Base-by-base conservation (phyloP, 2,113 vertebrate genomes). In the Pterocles burchelli region DNA sequence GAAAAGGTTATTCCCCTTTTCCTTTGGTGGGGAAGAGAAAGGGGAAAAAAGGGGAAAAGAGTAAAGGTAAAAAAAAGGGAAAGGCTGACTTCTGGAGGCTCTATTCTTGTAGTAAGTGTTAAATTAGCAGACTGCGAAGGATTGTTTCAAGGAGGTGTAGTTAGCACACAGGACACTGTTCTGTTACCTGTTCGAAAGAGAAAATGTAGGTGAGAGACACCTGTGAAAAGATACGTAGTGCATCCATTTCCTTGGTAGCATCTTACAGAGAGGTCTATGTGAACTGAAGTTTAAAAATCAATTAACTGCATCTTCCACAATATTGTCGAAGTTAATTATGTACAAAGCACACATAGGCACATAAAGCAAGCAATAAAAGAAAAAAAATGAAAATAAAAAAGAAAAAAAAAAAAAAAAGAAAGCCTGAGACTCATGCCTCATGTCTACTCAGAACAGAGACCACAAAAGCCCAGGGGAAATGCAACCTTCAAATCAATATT, bases 281-380 rank as follows among this genome's bases (percentile, higher is more conserved):
- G 80, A 95, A 68, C 34, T 81, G 46, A 94, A 93, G 66, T 88
- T 93, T 93, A 91, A 96, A 98, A 97, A 85, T 94, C 17, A 95
- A 65, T 95, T 93, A 92, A 72, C 36, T 71, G 34, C 16, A 68
- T 85, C 43, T 95, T 93, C 28, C 12, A 20, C 38, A 76, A 92
- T 38, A 82, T 81, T 80, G 83, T 81, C 19, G 29, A 67, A 80
- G 33, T 90, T 96, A 91, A 93, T 95, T 95, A 87, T 41, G 71
- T 83, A 52, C 49, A 34, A 93, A 96, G 41, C 22, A 72, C 24
- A 96, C 28, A 90, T 2, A 88, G 34, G 7, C 29, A 97, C 33
- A 87, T 65, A 90, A 96, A 94, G 5, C 25, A 88, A 74, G 11
- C 46, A 90, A 76, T 86, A 73, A 93, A 96, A 88, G 38, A 13